Evolutionary conservation across 2,113 vertebrate genomes (phyloP).

Genomic region (Bucco capensis): DNA sequence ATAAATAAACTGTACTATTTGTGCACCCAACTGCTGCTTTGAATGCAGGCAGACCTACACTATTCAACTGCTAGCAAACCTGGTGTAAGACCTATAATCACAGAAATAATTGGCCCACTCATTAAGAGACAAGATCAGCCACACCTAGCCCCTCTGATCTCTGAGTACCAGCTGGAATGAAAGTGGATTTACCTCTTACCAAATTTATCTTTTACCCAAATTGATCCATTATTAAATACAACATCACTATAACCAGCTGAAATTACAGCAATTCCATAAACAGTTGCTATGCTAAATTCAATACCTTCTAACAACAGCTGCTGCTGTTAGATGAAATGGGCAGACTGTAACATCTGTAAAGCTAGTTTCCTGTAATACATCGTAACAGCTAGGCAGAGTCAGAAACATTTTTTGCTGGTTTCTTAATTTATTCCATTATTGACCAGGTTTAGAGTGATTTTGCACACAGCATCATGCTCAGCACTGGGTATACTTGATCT

Average conservation of each 20-base stretch:
- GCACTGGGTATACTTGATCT: background rate
- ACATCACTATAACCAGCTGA: background rate
- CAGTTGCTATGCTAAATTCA: background rate
- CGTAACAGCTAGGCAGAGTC: background rate
- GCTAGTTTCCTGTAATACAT: background rate
- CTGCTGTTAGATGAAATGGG: fast-evolving
- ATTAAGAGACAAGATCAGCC: no score
- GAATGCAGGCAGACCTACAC: no score
- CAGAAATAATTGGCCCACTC: no score
- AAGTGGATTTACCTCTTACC: no score
- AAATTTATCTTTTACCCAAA: no score
- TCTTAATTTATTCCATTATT: background rate
- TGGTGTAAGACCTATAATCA: no score
- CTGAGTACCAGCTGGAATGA: no score
- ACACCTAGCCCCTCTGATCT: no score
- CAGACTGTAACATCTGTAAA: background rate
- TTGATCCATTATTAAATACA: no score
- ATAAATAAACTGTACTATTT: no score
- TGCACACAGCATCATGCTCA: background rate
- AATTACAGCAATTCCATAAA: background rate
- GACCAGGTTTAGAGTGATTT: background rate
- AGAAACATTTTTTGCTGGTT: background rate
- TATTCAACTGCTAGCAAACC: no score
- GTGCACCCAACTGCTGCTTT: no score
- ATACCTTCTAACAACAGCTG: background rate